Evolutionary conservation across 2,888 invertebrate species (phyloP).

Genomic region (Bellardia bayeri): DNA sequence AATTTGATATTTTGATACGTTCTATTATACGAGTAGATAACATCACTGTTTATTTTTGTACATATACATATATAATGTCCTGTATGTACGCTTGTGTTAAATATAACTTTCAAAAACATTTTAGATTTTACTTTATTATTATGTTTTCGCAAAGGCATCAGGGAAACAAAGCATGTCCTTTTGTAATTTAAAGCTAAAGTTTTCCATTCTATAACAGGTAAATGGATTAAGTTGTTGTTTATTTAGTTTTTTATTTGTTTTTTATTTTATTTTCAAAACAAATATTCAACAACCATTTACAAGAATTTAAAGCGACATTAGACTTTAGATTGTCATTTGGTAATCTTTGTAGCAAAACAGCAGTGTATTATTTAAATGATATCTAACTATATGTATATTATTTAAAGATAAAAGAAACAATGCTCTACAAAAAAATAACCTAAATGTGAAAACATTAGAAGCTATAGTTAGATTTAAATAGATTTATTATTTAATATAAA

Average conservation of each 20-base stretch:
- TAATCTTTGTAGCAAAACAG: background rate
- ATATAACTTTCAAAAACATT: background rate
- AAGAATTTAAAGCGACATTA: slow-evolving; percentile 9
- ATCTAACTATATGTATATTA: too few relatives aligned
- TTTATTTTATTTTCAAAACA: background rate
- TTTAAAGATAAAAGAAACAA: too few relatives aligned
- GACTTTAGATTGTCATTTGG: background rate
- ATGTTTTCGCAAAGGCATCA: slow-evolving; percentile 22
- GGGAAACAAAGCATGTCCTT: slow-evolving; percentile 25
- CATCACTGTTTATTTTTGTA: too few relatives aligned
- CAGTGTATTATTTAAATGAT: too few relatives aligned
- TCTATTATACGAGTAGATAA: too few relatives aligned
- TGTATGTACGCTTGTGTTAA: too few relatives aligned
- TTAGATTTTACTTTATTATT: slow-evolving; percentile 29
- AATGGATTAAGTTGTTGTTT: slow-evolving; percentile 20
- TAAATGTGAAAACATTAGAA: too few relatives aligned
- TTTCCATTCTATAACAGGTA: slow-evolving; percentile 2
- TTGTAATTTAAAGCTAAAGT: background rate
- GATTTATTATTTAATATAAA: background rate
- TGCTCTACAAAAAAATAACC: too few relatives aligned
- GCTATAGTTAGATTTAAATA: background rate
- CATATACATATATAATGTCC: background rate
- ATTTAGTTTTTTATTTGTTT: background rate
- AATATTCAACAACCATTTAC: background rate
- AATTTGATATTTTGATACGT: too few relatives aligned